phyloP scores from a whole-genome alignment of 2,113 vertebrate species.

The Lepidothrix coronata region DNA sequence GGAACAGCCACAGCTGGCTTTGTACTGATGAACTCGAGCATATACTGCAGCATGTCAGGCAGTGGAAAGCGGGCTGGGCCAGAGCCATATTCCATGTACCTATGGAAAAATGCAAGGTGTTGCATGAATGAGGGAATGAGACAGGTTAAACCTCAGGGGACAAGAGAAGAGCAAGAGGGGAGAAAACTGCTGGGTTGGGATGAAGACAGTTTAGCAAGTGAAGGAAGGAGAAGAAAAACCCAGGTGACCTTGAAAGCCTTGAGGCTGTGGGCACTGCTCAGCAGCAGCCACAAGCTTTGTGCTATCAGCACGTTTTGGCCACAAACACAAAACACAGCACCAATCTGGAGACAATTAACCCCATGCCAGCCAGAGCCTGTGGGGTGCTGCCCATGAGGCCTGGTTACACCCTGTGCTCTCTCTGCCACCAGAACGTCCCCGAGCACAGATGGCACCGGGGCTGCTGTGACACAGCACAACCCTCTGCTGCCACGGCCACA shows the following conservation, averaged over 20 bases:
- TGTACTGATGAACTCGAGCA: constrained; percentile 89
- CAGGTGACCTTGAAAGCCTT: not conserved
- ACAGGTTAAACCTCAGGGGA: not conserved
- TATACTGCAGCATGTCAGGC: constrained; percentile 91
- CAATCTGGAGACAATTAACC: not conserved
- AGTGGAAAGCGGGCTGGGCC: constrained; percentile 87
- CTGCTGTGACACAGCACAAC: not conserved
- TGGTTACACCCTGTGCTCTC: not conserved
- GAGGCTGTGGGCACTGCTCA: not conserved
- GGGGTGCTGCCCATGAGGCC: not conserved
- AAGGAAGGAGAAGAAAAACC: not conserved
- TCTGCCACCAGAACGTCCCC: not conserved
- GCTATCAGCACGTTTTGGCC: not conserved
- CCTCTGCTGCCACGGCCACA: not conserved
- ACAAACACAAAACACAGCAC: not conserved
- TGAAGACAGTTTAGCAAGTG: not conserved
- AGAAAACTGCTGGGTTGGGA: too few relatives aligned
- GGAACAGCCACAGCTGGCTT: constrained; percentile 66
- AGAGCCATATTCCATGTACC: constrained; percentile 91
- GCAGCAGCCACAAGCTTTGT: not conserved
- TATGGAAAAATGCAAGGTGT: constrained; percentile 17
- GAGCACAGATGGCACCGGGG: not conserved
- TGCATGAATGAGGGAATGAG: not conserved
- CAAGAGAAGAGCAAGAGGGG: not conserved
- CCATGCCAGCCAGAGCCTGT: not conserved